Conservation (phyloP, 2,888 invertebrate species). For the Endotricha flammealis region DNA sequence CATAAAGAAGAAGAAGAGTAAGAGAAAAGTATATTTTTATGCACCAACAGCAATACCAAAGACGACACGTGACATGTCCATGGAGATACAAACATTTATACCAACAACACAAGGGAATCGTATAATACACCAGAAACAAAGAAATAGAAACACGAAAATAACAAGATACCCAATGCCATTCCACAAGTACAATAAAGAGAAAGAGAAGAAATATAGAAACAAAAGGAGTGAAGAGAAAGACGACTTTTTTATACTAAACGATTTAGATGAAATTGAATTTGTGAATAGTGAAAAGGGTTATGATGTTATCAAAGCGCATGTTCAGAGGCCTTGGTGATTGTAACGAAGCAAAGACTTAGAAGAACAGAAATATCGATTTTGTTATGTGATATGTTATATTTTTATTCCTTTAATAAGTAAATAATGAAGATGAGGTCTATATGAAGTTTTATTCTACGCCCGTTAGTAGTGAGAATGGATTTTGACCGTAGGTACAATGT, state of each 20-base stretch:
- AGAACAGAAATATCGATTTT: too few relatives aligned
- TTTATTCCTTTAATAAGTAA: too few relatives aligned
- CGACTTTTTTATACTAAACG: slow-evolving; percentile 44
- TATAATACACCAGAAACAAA: slow-evolving; percentile 37
- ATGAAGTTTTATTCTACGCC: too few relatives aligned
- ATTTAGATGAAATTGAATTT: slow-evolving; percentile 57
- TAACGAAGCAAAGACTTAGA: too few relatives aligned
- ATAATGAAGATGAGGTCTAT: too few relatives aligned
- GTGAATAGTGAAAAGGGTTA: slow-evolving; percentile 40
- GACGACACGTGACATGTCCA: too few relatives aligned
- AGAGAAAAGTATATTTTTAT: slow-evolving; percentile 40
- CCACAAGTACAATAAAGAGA: too few relatives aligned
- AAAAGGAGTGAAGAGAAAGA: slow-evolving; percentile 39
- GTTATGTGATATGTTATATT: too few relatives aligned
- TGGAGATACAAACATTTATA: too few relatives aligned
- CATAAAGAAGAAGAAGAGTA: slow-evolving; percentile 51
- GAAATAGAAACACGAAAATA: slow-evolving; percentile 36
- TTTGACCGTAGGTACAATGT: too few relatives aligned
- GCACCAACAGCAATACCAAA: slow-evolving; percentile 27
- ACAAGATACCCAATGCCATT: slow-evolving; percentile 52
- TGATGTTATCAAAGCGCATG: slow-evolving; percentile 41
- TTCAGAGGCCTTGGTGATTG: slow-evolving; percentile 49
- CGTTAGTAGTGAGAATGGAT: too few relatives aligned
- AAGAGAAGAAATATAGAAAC: too few relatives aligned
- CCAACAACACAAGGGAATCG: slow-evolving; percentile 29